Evolutionary conservation across 2,888 invertebrate genomes (phyloP).

Genomic region (Acanthopleura granulata): DNA sequence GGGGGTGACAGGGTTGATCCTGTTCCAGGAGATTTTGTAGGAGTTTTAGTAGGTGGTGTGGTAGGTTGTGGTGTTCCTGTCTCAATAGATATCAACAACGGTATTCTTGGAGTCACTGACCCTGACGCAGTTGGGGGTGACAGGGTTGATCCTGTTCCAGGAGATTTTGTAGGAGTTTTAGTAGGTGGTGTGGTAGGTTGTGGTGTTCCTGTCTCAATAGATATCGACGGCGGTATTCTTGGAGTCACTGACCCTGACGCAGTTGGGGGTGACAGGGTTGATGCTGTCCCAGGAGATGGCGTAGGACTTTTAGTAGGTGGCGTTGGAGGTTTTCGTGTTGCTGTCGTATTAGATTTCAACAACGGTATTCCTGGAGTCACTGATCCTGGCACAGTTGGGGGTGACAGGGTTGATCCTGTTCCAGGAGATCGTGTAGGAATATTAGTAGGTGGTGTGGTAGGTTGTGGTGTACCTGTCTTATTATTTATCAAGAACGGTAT

Average conservation of each 20-base stretch:
- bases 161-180: neutral
- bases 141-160: slow-evolving; percentile 2
- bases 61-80: slow-evolving; percentile 15
- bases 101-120: too few relatives aligned
- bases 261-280: slow-evolving; percentile 12
- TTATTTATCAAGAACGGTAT: neutral
- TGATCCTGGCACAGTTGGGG: slow-evolving; percentile 14
- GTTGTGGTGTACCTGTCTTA: slow-evolving; percentile 11
- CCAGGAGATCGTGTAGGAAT: slow-evolving; percentile 20
- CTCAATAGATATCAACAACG: too few relatives aligned
- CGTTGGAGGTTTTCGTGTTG: slow-evolving; percentile 3
- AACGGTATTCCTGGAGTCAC: neutral
- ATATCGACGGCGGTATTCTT: neutral
- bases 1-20: too few relatives aligned
- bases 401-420: slow-evolving; percentile 1
- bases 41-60: neutral
- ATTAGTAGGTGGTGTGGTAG: neutral
- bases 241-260: neutral
- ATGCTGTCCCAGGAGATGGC: slow-evolving; percentile 12
- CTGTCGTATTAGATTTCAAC: neutral
- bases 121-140: neutral
- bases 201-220: slow-evolving; percentile 17
- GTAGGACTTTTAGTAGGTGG: neutral
- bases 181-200: neutral
- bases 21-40: neutral